phyloP scores from a whole-genome alignment of 2,113 vertebrate genomes.

The Aptenodytes patagonicus region DNA sequence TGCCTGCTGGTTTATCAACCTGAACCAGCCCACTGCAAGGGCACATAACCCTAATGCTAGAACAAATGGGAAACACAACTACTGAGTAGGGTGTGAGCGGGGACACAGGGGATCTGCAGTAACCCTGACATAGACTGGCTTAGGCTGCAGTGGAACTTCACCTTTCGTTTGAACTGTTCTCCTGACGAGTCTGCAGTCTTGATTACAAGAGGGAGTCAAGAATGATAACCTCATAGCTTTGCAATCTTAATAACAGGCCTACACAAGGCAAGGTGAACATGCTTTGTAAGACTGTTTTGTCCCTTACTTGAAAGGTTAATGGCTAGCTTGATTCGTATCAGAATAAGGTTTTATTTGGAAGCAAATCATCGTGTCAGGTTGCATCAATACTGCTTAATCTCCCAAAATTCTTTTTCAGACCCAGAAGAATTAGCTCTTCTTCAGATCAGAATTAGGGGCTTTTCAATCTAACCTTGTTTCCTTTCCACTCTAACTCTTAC shows the following conservation, averaged over 20 bases:
- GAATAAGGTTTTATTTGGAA: background rate
- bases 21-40: background rate
- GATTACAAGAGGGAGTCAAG: background rate
- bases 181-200: background rate
- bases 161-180: background rate
- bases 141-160: background rate
- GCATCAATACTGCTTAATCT: background rate
- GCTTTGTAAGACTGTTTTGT: background rate
- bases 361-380: background rate
- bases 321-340: background rate
- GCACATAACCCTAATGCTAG: background rate
- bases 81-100: background rate
- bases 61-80: background rate
- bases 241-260: background rate
- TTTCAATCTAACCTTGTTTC: background rate
- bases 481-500: background rate
- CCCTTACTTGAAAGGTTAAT: background rate
- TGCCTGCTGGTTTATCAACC: background rate
- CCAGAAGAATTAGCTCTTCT: background rate
- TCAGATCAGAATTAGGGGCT: background rate
- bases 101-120: background rate
- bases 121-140: background rate
- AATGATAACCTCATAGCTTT: background rate
- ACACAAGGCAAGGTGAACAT: background rate
- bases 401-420: background rate